Evolutionary conservation across 2,113 vertebrate species (phyloP), one percentile per base, ranked within the genome.

Genomic region (Brachionichthys hirsutus): DNA sequence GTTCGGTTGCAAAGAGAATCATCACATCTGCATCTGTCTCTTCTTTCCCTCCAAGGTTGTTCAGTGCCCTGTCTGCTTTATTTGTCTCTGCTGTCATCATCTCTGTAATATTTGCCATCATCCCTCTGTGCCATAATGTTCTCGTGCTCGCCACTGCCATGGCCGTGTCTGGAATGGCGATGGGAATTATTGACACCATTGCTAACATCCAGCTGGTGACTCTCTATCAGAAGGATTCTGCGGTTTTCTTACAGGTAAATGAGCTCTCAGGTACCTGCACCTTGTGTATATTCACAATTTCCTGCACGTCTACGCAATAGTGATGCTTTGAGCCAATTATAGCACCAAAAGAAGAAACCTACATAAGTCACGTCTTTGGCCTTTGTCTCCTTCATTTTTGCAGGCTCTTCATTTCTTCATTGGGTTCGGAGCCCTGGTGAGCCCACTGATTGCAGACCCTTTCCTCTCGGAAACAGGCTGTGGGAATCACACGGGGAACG

Each of bases 351-450:
- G n/a, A n/a, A n/a, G n/a, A n/a, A 44, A 65, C 54, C 18, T 42
- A 20, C 63, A 8, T 57, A 61, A 65, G 38, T 67, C 6, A 61
- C 34, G 24, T 75, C 13, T 64, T 24, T 66, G 54, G 12, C 50
- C 54, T 59, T 75, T 73, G 14, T 58, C 24, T 67, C 35, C 44
- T 48, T 16, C n/a, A 24, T 64, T 80, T 68, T 9, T 50, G 15
- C 89, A 99, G 96, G 95, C 92, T 11, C 94, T 99, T 56, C 96
- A 99, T 61, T 99, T 98, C 89, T 99, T 96, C 34, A 94, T 96
- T 81, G 97, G 96, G 9, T 94, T 98, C 0, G 97, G 96, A 1
- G 96, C 95, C 0, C 85, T 99, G 60, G 89, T 99, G 66, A 99
- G 96, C 81, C 97, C 97, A 0, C 90, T 99, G 68, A 98, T 99